Conservation (phyloP, 2,113 vertebrate species). For the Chiloscyllium plagiosum region DNA sequence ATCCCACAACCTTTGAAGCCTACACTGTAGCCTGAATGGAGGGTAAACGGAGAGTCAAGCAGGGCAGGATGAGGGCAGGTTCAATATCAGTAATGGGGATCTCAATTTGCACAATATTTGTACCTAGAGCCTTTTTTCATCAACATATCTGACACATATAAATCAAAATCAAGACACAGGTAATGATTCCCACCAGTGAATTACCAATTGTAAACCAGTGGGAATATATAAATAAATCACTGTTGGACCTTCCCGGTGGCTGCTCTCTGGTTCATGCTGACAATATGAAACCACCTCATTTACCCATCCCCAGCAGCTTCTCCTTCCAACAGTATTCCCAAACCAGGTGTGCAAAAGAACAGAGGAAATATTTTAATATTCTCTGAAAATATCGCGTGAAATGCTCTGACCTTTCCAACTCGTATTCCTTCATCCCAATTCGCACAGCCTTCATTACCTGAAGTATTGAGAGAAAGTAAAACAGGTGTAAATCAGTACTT, state of each 20-base stretch:
- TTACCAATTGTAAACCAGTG: not conserved
- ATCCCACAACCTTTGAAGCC: too few relatives aligned
- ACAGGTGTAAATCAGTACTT: not conserved
- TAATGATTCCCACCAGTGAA: not conserved
- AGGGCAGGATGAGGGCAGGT: not conserved
- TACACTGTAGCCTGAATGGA: not conserved
- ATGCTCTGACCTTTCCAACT: conserved; percentile 61
- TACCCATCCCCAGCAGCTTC: not conserved
- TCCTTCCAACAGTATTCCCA: not conserved
- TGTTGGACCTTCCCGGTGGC: not conserved
- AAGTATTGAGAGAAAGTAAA: conserved; percentile 37
- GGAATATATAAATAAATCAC: not conserved
- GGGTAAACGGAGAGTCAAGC: not conserved
- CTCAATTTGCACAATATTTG: not conserved
- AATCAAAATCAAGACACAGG: not conserved
- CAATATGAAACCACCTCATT: not conserved
- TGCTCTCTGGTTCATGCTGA: not conserved
- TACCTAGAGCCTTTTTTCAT: not conserved
- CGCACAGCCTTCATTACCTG: conserved; percentile 72
- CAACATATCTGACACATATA: not conserved
- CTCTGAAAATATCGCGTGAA: not conserved
- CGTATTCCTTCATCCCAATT: conserved; percentile 69
- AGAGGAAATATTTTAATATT: not conserved
- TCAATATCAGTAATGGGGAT: not conserved
- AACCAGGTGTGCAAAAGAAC: not conserved